Percentiles rank a stretch among this genome's conserved stretches.
These are phyloP conservation scores for Mylabris sibirica DNA, from an alignment of 2,888 invertebrate species.

Conservation along the genomic window DNA sequence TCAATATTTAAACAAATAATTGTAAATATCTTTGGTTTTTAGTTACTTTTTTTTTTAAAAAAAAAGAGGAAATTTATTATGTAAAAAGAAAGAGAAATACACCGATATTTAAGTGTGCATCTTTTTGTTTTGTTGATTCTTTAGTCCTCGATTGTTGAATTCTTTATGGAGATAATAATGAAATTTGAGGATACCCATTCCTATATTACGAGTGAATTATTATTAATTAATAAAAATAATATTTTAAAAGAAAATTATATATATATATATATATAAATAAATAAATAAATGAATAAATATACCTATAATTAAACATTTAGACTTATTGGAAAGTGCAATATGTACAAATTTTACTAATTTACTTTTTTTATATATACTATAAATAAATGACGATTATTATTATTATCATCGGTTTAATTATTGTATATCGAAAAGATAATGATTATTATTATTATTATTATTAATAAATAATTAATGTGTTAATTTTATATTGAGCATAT, in stretches of 20 bases:
- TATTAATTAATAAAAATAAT: conserved; percentile 15
- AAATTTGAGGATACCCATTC: conserved; percentile 42
- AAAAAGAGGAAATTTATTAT: no score
- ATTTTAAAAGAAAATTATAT: conserved; percentile 1
- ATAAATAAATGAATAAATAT: conserved; percentile 26
- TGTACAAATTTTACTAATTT: conserved; percentile 74
- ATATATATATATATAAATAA: conserved; percentile 12
- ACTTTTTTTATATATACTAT: conserved; percentile 53
- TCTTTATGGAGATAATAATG: neutral
- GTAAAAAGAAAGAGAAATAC: conserved; percentile 6
- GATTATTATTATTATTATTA: conserved; percentile 44
- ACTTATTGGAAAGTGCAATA: conserved; percentile 70
- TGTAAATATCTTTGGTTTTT: conserved; percentile 39
- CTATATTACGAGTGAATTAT: conserved; percentile 52
- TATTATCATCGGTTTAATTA: conserved; percentile 48
- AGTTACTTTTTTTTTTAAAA: conserved; percentile 27
- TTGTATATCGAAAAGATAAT: conserved; percentile 58
- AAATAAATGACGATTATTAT: conserved; percentile 34
- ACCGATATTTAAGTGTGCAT: conserved; percentile 42
- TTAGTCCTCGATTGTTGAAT: conserved; percentile 36
- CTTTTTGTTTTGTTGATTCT: conserved; percentile 46
- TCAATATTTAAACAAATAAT: conserved; percentile 26
- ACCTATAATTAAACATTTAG: conserved; percentile 42
- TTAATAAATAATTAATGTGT: conserved; percentile 57
- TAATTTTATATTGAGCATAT: conserved; percentile 61